Percentiles rank a stretch among this genome's conserved stretches.
These are phyloP conservation scores for Clarias batrachus DNA, from an alignment of 2,113 vertebrate genomes.

Conservation along the genomic window DNA sequence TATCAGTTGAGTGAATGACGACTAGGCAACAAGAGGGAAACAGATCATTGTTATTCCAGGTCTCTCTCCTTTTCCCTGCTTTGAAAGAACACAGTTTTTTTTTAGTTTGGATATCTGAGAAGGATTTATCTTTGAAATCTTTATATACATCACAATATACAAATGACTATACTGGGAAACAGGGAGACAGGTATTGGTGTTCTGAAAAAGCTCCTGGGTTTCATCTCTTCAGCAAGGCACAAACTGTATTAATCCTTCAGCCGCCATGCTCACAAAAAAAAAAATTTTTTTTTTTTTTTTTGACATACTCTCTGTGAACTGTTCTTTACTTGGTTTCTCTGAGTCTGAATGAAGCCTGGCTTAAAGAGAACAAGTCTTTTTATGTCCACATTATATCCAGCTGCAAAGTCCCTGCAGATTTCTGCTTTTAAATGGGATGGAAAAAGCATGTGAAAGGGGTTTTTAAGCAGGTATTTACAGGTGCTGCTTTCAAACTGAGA, in stretches of 20 bases:
- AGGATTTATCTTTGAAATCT: background rate
- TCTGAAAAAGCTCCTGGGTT: slow-evolving; percentile 4
- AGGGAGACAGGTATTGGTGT: background rate
- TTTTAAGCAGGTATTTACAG: slow-evolving; percentile 37
- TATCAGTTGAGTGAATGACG: slow-evolving; percentile 54
- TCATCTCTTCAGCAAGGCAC: background rate
- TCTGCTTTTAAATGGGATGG: slow-evolving; percentile 19
- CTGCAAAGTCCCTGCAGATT: slow-evolving; percentile 18
- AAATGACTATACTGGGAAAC: slow-evolving; percentile 3
- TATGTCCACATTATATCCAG: slow-evolving; percentile 38
- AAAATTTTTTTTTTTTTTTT: background rate
- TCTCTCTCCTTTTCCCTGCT: slow-evolving; percentile 6
- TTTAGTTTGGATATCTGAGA: background rate
- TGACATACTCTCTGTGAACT: background rate
- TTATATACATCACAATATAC: slow-evolving; percentile 19
- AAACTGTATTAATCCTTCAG: slow-evolving; percentile 15
- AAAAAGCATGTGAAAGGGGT: slow-evolving; percentile 22
- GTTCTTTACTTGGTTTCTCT: slow-evolving; percentile 10
- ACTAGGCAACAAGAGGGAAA: slow-evolving; percentile 51
- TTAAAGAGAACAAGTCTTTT: slow-evolving; percentile 39
- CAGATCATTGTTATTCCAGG: slow-evolving; percentile 52
- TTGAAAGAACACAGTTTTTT: background rate
- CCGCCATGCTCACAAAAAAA: background rate
- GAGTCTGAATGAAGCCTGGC: slow-evolving; percentile 34
- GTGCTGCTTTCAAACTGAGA: slow-evolving; percentile 15